These are phyloP conservation scores for Lepidurus couesii DNA, from an alignment of 1,140 invertebrate species.

Conservation along the genomic window DNA sequence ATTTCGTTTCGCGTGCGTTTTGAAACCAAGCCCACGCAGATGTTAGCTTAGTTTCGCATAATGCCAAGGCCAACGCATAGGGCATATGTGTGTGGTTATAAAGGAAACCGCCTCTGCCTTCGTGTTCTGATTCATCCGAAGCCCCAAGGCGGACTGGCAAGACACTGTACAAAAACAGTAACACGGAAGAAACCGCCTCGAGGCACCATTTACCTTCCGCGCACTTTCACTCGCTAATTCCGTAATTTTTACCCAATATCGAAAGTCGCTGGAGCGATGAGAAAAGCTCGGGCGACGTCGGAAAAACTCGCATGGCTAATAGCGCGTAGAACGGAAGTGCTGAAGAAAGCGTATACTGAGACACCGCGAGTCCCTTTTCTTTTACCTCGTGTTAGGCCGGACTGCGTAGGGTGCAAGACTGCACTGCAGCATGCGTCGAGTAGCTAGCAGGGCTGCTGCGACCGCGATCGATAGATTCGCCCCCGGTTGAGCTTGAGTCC, in stretches of 20 bases:
- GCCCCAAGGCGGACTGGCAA: too few species aligned
- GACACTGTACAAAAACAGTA: too few species aligned
- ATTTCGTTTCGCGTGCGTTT: neutral
- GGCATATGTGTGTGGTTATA: neutral
- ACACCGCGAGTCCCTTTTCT: neutral
- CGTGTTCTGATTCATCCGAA: too few species aligned
- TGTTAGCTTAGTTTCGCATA: neutral
- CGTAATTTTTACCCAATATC: too few species aligned
- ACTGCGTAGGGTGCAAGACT: neutral
- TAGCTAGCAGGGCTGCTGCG: neutral
- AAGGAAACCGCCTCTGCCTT: too few species aligned
- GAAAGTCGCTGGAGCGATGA: neutral
- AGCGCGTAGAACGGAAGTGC: neutral
- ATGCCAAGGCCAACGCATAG: conserved; percentile 2
- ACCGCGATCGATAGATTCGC: neutral
- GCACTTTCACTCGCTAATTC: too few species aligned
- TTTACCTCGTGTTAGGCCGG: neutral
- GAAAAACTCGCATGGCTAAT: neutral
- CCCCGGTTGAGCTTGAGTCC: neutral
- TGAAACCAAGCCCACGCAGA: neutral
- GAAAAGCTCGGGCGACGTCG: neutral
- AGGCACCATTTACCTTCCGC: too few species aligned
- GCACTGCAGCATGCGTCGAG: conserved; percentile 10
- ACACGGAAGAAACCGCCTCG: too few species aligned
- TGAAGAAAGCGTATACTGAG: neutral